These are phyloP conservation scores for Mandrillus leucophaeus DNA, from an alignment of 2,113 vertebrate genomes.

Conservation along the genomic window DNA sequence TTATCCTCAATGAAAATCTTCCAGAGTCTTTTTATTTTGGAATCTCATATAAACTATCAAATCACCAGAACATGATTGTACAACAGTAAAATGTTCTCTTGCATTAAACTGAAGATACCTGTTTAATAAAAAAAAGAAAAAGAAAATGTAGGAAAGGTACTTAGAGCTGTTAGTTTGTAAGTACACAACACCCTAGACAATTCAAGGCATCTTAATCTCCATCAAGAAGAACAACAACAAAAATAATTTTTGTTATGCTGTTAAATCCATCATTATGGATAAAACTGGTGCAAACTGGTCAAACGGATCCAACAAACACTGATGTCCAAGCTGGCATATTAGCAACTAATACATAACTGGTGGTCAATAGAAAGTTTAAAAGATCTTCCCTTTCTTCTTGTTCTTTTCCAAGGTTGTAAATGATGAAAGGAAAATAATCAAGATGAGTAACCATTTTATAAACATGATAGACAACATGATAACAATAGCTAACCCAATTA, in stretches of 20 bases:
- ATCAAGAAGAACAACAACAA: constrained; percentile 86
- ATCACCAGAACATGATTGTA: constrained; percentile 93
- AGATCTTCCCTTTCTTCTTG: constrained; percentile 99
- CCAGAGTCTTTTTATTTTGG: constrained; percentile 85
- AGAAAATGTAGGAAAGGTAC: constrained; percentile 84
- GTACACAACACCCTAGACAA: constrained; percentile 90
- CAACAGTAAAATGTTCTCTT: constrained; percentile 88
- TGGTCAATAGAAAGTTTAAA: constrained; percentile 90
- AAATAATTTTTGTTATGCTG: constrained; percentile 87
- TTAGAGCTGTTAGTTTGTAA: constrained; percentile 87
- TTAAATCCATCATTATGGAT: constrained; percentile 90
- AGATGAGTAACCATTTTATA: neutral
- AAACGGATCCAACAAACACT: constrained; percentile 85
- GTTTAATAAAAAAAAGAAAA: constrained; percentile 81
- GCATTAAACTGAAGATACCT: constrained; percentile 87
- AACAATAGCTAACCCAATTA: neutral
- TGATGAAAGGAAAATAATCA: constrained; percentile 49
- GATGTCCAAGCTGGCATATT: constrained; percentile 93
- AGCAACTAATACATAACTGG: constrained; percentile 91
- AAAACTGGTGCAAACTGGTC: constrained; percentile 90
- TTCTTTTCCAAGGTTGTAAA: constrained; percentile 99
- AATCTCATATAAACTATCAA: constrained; percentile 90
- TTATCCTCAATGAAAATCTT: constrained; percentile 86
- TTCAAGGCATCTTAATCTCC: constrained; percentile 90
- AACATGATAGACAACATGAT: neutral